Conservation (phyloP, 2,113 vertebrate species). For the Pardalotus punctatus region DNA sequence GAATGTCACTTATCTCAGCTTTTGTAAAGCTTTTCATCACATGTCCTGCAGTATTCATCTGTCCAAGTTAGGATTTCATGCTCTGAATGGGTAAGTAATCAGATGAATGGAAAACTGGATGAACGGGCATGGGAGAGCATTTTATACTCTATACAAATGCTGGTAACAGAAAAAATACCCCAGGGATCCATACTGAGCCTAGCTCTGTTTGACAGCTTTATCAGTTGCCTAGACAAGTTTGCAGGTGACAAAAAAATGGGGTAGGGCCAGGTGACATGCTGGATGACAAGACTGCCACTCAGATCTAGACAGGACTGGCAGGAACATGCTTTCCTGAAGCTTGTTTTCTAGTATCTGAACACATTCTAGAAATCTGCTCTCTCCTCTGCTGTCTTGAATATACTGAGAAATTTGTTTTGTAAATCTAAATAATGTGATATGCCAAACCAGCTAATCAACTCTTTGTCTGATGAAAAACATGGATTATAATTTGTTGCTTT, state of each 20-base stretch:
- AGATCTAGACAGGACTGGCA: background rate
- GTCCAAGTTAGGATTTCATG: background rate
- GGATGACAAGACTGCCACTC: background rate
- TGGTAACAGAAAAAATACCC: background rate
- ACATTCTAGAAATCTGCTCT: background rate
- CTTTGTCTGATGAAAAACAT: background rate
- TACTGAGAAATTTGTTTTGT: background rate
- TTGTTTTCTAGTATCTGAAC: background rate
- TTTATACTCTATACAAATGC: background rate
- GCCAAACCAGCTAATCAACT: background rate
- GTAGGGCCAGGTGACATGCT: background rate
- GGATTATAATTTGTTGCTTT: background rate
- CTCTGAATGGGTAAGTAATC: background rate
- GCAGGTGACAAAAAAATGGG: background rate
- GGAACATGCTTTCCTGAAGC: background rate
- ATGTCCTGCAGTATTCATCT: background rate
- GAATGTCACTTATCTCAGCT: background rate
- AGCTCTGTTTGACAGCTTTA: background rate
- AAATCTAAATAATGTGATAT: background rate
- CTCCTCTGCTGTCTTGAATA: background rate
- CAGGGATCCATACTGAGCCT: background rate
- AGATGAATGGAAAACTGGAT: background rate
- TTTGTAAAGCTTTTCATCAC: background rate
- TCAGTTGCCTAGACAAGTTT: background rate
- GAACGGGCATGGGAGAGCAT: fast-evolving